phyloP scores from a whole-genome alignment of 2,797 vertebrate species.

The Helicolenus hilgendorfi region DNA sequence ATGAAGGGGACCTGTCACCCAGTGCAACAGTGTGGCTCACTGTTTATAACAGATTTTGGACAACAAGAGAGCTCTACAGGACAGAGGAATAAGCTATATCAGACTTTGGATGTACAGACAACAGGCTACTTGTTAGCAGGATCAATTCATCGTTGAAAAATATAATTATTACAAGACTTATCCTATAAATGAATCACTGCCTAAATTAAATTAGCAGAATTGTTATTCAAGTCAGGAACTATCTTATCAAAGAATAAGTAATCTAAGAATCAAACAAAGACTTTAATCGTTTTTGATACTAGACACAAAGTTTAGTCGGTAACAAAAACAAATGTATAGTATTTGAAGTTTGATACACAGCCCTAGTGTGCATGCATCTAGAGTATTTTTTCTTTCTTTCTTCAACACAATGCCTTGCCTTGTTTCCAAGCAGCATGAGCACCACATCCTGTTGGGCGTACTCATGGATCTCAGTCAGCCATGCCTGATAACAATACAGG shows the following conservation, averaged over 20 bases:
- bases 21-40: not conserved
- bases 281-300: not conserved
- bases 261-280: too few relatives aligned
- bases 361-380: not conserved
- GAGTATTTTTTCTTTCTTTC: not conserved
- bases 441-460: slow-evolving; percentile 95
- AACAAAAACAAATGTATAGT: not conserved
- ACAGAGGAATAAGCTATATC: not conserved
- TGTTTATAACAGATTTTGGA: not conserved
- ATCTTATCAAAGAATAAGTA: not conserved
- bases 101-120: not conserved
- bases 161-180: not conserved
- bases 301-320: not conserved
- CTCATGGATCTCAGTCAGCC: slow-evolving; percentile 97
- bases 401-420: slow-evolving; percentile 88
- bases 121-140: not conserved
- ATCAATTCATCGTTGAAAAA: not conserved
- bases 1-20: not conserved
- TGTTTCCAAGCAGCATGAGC: slow-evolving; percentile 97
- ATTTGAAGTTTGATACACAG: not conserved
- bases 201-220: not conserved
- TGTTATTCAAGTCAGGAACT: not conserved
- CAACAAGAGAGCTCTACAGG: not conserved
- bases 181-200: fast-evolving
- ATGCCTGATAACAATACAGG: slow-evolving; percentile 89